Evolutionary conservation across 2,888 invertebrate species (phyloP).

Genomic region (Chrysodeixis includens): DNA sequence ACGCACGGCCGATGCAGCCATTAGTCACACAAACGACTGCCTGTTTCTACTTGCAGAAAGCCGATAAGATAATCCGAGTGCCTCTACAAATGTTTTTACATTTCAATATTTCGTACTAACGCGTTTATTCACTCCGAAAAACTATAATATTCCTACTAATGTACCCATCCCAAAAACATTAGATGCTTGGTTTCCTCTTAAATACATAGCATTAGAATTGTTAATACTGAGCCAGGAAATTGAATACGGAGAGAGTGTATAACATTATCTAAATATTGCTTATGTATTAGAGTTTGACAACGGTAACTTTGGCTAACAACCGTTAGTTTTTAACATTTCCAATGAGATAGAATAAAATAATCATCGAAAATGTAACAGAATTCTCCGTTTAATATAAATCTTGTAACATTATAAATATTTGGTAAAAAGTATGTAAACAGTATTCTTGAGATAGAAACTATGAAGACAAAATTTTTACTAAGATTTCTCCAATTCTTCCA

Average conservation of each 20-base stretch:
- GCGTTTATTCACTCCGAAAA: constrained; percentile 18
- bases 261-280: constrained; percentile 62
- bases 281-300: constrained; percentile 68
- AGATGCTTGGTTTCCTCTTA: constrained; percentile 29
- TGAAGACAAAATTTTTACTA: no score
- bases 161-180: constrained; percentile 22
- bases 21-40: constrained; percentile 55
- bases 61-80: constrained; percentile 57
- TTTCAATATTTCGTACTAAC: constrained; percentile 32
- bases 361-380: constrained; percentile 50
- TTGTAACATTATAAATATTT: constrained; percentile 16
- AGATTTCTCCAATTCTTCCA: constrained; percentile 8
- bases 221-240: constrained; percentile 55
- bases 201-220: constrained; percentile 56
- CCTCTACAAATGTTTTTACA: constrained; percentile 29
- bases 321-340: constrained; percentile 71
- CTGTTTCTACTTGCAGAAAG: constrained; percentile 55
- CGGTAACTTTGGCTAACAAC: constrained; percentile 64
- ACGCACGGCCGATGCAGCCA: constrained; percentile 54
- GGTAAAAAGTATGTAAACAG: no score
- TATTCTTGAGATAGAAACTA: no score
- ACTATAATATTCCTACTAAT: constrained; percentile 9
- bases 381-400: constrained; percentile 24
- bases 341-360: constrained; percentile 63
- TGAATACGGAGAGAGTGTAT: constrained; percentile 54